Conservation (phyloP, 2,113 vertebrate genomes). For the Sialia sialis region DNA sequence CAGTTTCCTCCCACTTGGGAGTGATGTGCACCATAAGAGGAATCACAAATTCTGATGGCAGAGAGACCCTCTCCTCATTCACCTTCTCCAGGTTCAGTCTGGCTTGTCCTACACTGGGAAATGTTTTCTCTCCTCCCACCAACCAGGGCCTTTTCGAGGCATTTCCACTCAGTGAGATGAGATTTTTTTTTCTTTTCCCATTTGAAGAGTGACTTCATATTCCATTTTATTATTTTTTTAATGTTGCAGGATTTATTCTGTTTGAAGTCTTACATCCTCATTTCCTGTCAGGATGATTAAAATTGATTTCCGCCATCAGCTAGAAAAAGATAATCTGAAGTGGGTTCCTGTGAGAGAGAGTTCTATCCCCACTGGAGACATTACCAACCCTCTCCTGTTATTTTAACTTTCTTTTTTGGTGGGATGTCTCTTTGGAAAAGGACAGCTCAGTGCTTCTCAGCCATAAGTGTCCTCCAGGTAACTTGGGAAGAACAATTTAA, state of each 20-base stretch:
- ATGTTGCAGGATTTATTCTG: conserved; percentile 39
- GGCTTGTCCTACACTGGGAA: no score
- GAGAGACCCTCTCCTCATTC: not conserved
- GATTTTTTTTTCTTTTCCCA: not conserved
- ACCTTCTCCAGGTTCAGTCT: no score
- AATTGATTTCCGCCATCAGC: conserved; percentile 57
- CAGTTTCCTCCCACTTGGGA: not conserved
- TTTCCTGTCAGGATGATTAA: conserved; percentile 57
- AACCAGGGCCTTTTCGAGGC: not conserved
- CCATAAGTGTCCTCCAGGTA: not conserved
- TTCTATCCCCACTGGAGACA: not conserved
- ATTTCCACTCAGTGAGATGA: not conserved
- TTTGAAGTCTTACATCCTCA: conserved; percentile 61
- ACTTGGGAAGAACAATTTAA: not conserved
- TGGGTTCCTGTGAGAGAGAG: not conserved
- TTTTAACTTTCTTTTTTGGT: not conserved
- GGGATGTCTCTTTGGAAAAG: not conserved
- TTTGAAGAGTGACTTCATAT: conserved; percentile 13
- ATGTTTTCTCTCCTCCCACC: no score
- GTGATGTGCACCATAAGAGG: not conserved
- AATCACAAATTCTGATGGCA: not conserved
- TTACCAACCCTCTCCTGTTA: conserved; percentile 6
- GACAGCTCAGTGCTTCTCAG: not conserved
- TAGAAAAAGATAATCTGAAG: conserved; percentile 53
- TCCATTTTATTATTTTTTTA: conserved; percentile 28